Evolutionary conservation across 2,113 vertebrate species (phyloP).

Genomic region (Platichthys stellatus): DNA sequence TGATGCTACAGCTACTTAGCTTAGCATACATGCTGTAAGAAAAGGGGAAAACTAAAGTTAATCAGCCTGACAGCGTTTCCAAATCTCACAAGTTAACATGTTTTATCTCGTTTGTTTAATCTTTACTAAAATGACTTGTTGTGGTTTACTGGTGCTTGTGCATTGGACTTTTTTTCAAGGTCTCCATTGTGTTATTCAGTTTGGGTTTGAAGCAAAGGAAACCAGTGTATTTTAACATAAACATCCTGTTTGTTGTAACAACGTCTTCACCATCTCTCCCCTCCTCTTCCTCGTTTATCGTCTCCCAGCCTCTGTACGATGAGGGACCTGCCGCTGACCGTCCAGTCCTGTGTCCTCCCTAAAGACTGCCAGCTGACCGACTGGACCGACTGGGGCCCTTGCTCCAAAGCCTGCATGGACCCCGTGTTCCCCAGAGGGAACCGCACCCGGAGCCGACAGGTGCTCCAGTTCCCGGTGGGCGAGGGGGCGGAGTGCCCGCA

Average conservation of each 20-base stretch:
- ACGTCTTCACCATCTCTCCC: background rate
- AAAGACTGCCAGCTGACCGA: conserved; percentile 91
- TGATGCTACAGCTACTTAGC: too few species aligned
- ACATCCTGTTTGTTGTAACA: too few species aligned
- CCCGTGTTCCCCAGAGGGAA: conserved; percentile 80
- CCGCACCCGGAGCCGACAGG: conserved; percentile 83
- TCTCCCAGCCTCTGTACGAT: conserved; percentile 87
- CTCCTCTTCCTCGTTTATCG: background rate
- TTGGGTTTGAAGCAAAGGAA: too few species aligned
- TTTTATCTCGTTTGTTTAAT: too few species aligned
- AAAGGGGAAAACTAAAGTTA: too few species aligned
- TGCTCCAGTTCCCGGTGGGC: conserved; percentile 87
- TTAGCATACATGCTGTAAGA: too few species aligned
- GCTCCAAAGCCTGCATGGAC: conserved; percentile 89
- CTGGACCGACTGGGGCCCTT: conserved; percentile 90
- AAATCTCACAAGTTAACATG: too few species aligned
- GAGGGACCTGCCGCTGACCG: conserved; percentile 88
- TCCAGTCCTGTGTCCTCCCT: conserved; percentile 92
- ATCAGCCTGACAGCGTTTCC: too few species aligned
- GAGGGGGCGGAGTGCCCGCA: conserved; percentile 84
- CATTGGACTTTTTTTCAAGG: too few species aligned
- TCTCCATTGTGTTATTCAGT: too few species aligned
- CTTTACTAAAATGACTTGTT: too few species aligned
- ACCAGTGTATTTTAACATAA: background rate
- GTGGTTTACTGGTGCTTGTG: too few species aligned